Evolutionary conservation across 1,140 invertebrate genomes (phyloP).

Genomic region (Panonychus citri): DNA sequence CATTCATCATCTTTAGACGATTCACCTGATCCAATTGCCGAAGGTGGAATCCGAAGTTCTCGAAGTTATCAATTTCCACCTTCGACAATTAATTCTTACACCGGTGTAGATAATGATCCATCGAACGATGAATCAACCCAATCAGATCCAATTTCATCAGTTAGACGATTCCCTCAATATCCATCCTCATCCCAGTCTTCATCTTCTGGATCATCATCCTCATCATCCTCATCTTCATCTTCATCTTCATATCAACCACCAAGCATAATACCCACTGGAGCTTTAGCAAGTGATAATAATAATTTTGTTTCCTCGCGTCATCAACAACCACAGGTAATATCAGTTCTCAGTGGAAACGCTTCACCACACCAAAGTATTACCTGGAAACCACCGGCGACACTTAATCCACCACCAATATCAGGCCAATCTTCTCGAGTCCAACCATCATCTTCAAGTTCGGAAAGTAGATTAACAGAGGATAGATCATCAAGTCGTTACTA

Average conservation of each 20-base stretch:
- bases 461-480: background rate
- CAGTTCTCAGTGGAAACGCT: constrained; percentile 3
- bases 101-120: no score
- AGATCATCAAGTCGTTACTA: background rate
- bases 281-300: background rate
- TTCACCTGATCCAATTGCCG: no score
- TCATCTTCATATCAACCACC: no score
- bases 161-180: constrained; percentile 4
- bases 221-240: no score
- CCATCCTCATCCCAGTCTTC: background rate
- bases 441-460: background rate
- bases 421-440: background rate
- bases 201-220: no score
- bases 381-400: constrained; percentile 10
- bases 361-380: constrained; percentile 1
- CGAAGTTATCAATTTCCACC: no score
- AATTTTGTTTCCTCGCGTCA: background rate
- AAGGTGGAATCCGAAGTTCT: no score
- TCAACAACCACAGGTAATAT: constrained; percentile 4
- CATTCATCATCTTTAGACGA: no score
- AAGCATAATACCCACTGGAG: no score
- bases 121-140: no score
- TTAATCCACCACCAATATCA: background rate
- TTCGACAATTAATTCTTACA: no score
- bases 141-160: background rate